These are phyloP conservation scores for Kryphioiulus occultus DNA, from an alignment of 2,888 invertebrate species.

Conservation along the genomic window DNA sequence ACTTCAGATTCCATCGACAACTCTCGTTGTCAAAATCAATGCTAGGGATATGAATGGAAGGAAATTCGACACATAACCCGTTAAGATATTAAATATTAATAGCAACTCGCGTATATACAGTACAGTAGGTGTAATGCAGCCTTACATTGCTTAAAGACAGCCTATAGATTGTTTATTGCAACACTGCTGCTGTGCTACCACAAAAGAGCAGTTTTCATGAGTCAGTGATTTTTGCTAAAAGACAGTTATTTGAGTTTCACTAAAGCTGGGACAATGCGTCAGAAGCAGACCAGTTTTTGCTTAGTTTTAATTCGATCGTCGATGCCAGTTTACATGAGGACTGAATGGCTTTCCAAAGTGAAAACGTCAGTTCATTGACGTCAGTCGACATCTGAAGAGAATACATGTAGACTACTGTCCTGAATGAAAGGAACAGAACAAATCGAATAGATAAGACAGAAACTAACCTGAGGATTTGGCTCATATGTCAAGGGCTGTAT, in stretches of 20 bases:
- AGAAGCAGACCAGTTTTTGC: background rate
- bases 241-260: background rate
- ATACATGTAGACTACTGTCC: no score
- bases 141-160: background rate
- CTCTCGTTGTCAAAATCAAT: slow-evolving; percentile 16
- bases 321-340: background rate
- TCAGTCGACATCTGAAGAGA: background rate
- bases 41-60: slow-evolving; percentile 1
- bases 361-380: background rate
- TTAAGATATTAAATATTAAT: slow-evolving; percentile 23
- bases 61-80: slow-evolving; percentile 23
- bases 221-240: background rate
- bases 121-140: background rate
- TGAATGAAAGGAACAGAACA: background rate
- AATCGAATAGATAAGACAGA: no score
- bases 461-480: no score
- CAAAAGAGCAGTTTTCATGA: background rate
- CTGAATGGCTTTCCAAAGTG: background rate
- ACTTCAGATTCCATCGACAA: background rate
- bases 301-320: background rate
- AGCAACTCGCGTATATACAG: no score
- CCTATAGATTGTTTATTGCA: background rate
- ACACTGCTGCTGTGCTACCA: background rate
- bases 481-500: no score
- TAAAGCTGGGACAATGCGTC: no score